These are phyloP conservation scores for Psilanteris sp. DNA, from an alignment of 1,140 invertebrate species.

Conservation along the genomic window DNA sequence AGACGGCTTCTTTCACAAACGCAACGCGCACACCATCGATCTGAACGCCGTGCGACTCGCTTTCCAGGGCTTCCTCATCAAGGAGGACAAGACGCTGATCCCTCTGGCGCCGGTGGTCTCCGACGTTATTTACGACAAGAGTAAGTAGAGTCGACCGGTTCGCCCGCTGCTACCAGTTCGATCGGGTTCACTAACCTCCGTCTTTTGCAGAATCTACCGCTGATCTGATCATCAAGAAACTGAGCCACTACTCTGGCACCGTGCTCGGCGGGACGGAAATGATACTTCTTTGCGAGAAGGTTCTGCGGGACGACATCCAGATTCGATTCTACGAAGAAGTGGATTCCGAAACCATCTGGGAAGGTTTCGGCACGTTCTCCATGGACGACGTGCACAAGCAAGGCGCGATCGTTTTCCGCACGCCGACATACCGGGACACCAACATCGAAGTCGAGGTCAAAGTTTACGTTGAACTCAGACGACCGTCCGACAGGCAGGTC, in stretches of 20 bases:
- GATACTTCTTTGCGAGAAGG: constrained; percentile 96
- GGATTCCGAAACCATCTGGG: constrained; percentile 86
- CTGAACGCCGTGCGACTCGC: constrained; percentile 95
- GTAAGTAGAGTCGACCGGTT: constrained; percentile 77
- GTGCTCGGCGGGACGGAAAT: constrained; percentile 92
- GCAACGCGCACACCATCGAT: constrained; percentile 91
- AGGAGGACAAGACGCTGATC: constrained; percentile 85
- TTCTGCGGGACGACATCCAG: constrained; percentile 93
- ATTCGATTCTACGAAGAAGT: constrained; percentile 93
- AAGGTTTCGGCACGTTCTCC: constrained; percentile 91
- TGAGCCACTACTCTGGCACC: constrained; percentile 89
- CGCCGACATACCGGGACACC: neutral
- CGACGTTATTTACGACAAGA: constrained; percentile 97
- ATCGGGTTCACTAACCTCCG: neutral
- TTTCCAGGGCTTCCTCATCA: constrained; percentile 95
- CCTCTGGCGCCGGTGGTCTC: constrained; percentile 91
- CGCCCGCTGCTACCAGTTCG: too few species aligned
- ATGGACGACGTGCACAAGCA: constrained; percentile 95
- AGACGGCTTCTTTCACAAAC: constrained; percentile 93
- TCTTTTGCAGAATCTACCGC: constrained; percentile 89
- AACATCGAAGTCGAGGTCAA: neutral
- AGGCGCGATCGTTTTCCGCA: constrained; percentile 55
- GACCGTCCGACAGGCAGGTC: constrained; percentile 20
- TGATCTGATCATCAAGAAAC: constrained; percentile 92
- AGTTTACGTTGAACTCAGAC: constrained; percentile 1